Evolutionary conservation across 2,888 invertebrate species (phyloP), one percentile per base, ranked within the genome.

Genomic region (Pristionchus japonicus): DNA sequence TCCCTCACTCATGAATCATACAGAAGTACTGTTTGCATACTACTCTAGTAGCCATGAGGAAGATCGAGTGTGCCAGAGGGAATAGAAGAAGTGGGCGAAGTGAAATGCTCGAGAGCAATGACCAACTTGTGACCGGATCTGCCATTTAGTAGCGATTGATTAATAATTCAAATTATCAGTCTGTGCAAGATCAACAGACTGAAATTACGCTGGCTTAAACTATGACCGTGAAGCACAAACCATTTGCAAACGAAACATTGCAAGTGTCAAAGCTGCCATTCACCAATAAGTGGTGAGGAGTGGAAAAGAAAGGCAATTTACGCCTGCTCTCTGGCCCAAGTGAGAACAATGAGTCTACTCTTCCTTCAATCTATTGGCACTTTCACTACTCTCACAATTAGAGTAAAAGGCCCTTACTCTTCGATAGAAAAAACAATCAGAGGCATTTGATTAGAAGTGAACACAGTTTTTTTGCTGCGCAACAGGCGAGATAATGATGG

Each of bases 341-440:
- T 11, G 31, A 67, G 64, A 67, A 67, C 15, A 67, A 67, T 67
- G 64, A 31, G 31, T 67, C 64, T 67, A 23, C 57, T 1, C 57
- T 57, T 57, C n/a, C 64, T 11, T 67, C 64, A 17, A 15, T 43
- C 43, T 31, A 34, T 77, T 43, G 77, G 77, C 77, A 77, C 77
- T 77, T 43, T 77, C 43, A 77, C 43, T 77, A 47, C 47, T 77
- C 40, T 70, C 37, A 37, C 70, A 70, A 70, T 70, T 70, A 70
- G 70, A 37, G 70, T 70, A 70, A 70, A 37, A 70, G 70, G 31
- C 6, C 57, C 57, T 57, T n/a, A n/a, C 52, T 7, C 20, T 20
- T 17, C 15, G 20, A 27, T 34, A 20, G 7, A 20, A 37, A 70
- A 70, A 70, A 70, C 70, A 70, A 37, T 37, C 37, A 64, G 61